Percentiles rank a stretch among this genome's conserved stretches.
phyloP scores from a whole-genome alignment of 2,113 vertebrate species.

The Pandion haliaetus region DNA sequence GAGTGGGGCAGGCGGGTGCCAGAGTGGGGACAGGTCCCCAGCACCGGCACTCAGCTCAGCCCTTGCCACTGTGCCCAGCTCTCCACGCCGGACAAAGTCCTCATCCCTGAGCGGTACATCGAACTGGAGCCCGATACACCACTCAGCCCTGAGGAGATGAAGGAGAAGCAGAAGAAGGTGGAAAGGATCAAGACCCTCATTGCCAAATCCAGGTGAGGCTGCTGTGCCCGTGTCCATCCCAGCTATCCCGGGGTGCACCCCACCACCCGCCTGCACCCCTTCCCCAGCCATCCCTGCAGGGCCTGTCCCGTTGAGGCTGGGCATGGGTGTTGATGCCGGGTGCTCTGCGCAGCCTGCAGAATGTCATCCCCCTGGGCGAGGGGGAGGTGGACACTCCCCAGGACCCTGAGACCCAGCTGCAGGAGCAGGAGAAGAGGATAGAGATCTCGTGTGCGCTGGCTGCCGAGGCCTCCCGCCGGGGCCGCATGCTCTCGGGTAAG shows the following conservation, averaged over 20 bases:
- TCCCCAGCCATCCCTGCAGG: background rate
- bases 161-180: constrained; percentile 95
- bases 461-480: constrained; percentile 91
- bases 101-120: constrained; percentile 89
- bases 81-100: constrained; percentile 85
- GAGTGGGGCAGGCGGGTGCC: background rate
- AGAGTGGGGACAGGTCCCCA: accelerated
- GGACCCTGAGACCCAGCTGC: constrained; percentile 87
- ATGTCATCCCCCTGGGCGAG: constrained; percentile 86
- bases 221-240: accelerated
- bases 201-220: constrained; percentile 91
- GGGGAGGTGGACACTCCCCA: constrained; percentile 82
- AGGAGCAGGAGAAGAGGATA: constrained; percentile 96
- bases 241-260: background rate
- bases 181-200: constrained; percentile 96
- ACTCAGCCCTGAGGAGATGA: constrained; percentile 90
- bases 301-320: background rate
- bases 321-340: background rate
- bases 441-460: constrained; percentile 95
- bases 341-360: constrained; percentile 85
- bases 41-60: background rate
- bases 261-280: background rate
- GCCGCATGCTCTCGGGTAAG: constrained; percentile 95
- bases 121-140: constrained; percentile 82
- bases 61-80: constrained; percentile 64